phyloP scores from a whole-genome alignment of 2,888 invertebrate genomes.

The Caenorhabditis japonica region DNA sequence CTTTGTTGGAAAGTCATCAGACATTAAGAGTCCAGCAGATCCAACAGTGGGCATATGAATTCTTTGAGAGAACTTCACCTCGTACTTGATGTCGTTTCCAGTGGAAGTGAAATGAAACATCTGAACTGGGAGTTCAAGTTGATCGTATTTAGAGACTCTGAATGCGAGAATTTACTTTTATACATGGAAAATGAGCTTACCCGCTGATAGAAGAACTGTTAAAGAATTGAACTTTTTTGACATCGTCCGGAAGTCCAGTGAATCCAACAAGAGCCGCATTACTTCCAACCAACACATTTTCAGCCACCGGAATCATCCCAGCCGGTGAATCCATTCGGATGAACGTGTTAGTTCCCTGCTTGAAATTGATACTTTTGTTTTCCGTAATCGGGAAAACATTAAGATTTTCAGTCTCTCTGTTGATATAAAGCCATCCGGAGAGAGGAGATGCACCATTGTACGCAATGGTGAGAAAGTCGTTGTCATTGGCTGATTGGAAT shows the following conservation, averaged over 20 bases:
- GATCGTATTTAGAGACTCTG: conserved; percentile 23
- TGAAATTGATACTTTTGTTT: conserved; percentile 25
- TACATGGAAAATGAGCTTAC: conserved; percentile 1
- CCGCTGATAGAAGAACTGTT: conserved; percentile 17
- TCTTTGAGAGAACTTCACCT: conserved; percentile 10
- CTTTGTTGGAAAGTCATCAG: conserved; percentile 20
- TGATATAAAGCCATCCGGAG: conserved; percentile 25
- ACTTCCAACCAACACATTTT: conserved; percentile 18
- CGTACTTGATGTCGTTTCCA: conserved; percentile 14
- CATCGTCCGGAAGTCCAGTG: conserved; percentile 5
- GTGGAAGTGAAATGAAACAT: conserved; percentile 29
- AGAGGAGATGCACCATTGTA: conserved; percentile 1
- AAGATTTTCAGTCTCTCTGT: conserved; percentile 9
- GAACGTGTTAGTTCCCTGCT: conserved; percentile 28
- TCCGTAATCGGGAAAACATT: conserved; percentile 27
- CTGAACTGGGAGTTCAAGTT: conserved; percentile 28
- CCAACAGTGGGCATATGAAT: conserved; percentile 7
- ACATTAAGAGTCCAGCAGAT: conserved; percentile 31
- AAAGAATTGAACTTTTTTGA: conserved; percentile 11
- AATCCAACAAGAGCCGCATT: conserved; percentile 19
- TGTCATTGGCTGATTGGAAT: conserved; percentile 13
- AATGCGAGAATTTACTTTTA: neutral
- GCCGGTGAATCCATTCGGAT: conserved; percentile 14
- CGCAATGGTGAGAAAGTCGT: conserved; percentile 10
- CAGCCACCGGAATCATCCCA: conserved; percentile 21